Base-by-base conservation (phyloP, 2,888 invertebrate species). In the Harpagoxenus sublaevis region DNA sequence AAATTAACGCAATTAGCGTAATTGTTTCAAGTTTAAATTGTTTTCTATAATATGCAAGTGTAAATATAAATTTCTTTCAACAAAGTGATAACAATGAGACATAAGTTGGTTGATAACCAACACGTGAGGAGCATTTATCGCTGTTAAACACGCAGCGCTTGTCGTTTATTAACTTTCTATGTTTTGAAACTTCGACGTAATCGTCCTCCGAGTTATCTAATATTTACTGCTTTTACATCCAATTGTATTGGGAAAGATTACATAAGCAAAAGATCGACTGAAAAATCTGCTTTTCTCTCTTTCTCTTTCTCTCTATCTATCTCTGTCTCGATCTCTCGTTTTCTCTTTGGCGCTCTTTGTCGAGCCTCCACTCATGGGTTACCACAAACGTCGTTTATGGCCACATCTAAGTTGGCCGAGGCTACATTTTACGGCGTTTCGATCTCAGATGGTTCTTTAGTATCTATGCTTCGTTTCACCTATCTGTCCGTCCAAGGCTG, bases 361-460 rank as follows among this genome's bases (percentile, higher is more conserved):
- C 55, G 39, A 57, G 83, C 63, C 73, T 83, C 55, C 79, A 78
- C 79, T 84, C 87, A 31, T 86, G 84, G 86, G 85, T 88, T 87
- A 87, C 89, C 89, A 87, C 89, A 88, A 89, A 86, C 88, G 87
- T 88, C 92, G 90, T 94, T 94, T 94, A 94, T 93, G 92, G 93
- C 90, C 91, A 90, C 85, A 92, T 91, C 92, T 93, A 94, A 94
- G 94, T 94, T 94, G 94, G 94, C 94, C 94, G 94, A 94, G 94
- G 94, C 92, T 94, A 94, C 91, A 90, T 93, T 94, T 94, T 93
- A 94, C 93, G 92, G 90, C 92, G 89, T 92, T 94, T 94, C 93
- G 92, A 93, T 92, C 91, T 92, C 90, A 89, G 92, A 93, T 92
- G 92, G 92, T 91, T 92, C 91, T 92, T 87, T 83, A 87, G 90